Percentiles rank a stretch among this genome's conserved stretches.
Conservation (phyloP, 30 jellyfish, hydroid and myxozoan species). For the Mastigias papua region DNA sequence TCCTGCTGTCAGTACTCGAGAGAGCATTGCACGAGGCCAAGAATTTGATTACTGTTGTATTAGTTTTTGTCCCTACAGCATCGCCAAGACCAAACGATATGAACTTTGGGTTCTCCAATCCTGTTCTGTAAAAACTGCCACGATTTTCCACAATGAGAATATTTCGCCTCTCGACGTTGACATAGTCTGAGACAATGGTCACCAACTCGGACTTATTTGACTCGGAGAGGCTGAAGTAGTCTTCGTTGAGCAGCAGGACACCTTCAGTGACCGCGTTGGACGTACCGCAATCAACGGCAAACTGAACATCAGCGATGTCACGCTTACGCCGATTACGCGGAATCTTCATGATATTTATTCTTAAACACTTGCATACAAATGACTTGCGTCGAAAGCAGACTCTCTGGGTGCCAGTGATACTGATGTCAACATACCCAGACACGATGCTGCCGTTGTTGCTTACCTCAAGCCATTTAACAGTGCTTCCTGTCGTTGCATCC, state of each 20-base stretch:
- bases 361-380: slow-evolving; percentile 2
- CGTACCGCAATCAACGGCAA: slow-evolving; percentile 4
- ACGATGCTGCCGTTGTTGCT: slow-evolving; percentile 12
- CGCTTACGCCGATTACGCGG: slow-evolving; percentile 9
- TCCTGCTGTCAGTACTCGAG: slow-evolving; percentile 17
- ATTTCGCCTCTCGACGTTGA: not conserved
- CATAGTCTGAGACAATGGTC: not conserved
- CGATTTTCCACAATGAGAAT: slow-evolving; percentile 14
- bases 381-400: slow-evolving; percentile 8
- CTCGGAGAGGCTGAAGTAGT: not conserved
- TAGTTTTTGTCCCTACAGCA: not conserved
- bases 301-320: not conserved
- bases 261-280: slow-evolving; percentile 15
- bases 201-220: not conserved
- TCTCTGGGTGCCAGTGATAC: not conserved
- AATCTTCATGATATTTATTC: not conserved
- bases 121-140: slow-evolving; percentile 26
- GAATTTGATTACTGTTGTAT: slow-evolving; percentile 8
- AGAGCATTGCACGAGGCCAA: slow-evolving; percentile 13
- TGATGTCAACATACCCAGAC: not conserved
- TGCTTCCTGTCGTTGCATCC: not conserved
- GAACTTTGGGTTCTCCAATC: slow-evolving; percentile 20
- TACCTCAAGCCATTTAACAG: not conserved
- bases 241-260: slow-evolving; percentile 6
- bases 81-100: slow-evolving; percentile 38